A percentile compares a stretch with the other conserved stretches of the same genome.
Evolutionary conservation across 37 sponge, comb jelly and placozoan species (phyloP).

Genomic region (Oopsacas minuta): DNA sequence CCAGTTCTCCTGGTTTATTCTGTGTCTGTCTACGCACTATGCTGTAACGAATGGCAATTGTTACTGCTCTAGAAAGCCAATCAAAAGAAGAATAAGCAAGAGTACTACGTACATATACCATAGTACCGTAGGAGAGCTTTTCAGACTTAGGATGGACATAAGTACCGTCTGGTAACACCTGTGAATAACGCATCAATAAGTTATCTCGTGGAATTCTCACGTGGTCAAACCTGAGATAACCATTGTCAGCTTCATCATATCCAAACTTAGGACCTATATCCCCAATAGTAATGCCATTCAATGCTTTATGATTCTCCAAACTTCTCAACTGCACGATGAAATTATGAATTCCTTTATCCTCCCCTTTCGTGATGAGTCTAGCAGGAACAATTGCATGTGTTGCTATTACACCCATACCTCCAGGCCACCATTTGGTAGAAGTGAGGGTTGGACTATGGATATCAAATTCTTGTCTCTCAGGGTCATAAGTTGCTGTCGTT

Average conservation of each 20-base stretch:
- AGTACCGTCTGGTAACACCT: conserved; percentile 46
- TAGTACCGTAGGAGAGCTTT: conserved; percentile 77
- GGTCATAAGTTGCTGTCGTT: conserved; percentile 73
- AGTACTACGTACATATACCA: conserved; percentile 51
- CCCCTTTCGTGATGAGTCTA: conserved; percentile 54
- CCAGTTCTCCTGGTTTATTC: conserved; percentile 33
- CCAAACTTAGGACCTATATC: conserved; percentile 89
- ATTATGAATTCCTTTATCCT: conserved; percentile 38
- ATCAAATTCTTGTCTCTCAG: conserved; percentile 55
- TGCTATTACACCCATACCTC: conserved; percentile 54
- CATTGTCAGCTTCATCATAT: conserved; percentile 66
- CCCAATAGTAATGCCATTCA: conserved; percentile 67
- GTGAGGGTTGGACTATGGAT: conserved; percentile 72
- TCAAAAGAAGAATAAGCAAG: conserved; percentile 22
- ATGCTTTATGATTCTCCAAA: conserved; percentile 56
- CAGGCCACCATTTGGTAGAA: conserved; percentile 87
- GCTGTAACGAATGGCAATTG: conserved; percentile 81
- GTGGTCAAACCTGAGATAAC: conserved; percentile 56
- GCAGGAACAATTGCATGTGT: conserved; percentile 71
- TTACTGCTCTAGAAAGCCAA: conserved; percentile 46
- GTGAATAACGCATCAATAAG: conserved; percentile 58
- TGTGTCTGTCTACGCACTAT: conserved; percentile 70
- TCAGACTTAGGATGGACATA: conserved; percentile 43
- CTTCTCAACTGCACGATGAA: conserved; percentile 48
- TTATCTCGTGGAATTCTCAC: conserved; percentile 75